A percentile compares a stretch with the other conserved stretches of the same genome.
These are phyloP conservation scores for Mongoloraphidia duomilia DNA, from an alignment of 2,888 invertebrate genomes.

Conservation along the genomic window DNA sequence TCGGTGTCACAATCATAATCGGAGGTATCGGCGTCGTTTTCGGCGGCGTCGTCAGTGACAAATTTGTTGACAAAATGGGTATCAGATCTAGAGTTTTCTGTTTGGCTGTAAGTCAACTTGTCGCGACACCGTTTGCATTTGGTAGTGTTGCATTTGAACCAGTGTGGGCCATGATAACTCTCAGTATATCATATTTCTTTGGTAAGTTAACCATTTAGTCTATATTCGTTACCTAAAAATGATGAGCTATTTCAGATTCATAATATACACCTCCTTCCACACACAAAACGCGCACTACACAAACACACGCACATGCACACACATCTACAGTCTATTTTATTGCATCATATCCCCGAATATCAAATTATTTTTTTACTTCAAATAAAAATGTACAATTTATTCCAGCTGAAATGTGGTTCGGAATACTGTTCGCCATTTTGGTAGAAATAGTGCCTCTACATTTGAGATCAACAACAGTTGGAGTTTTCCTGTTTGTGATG, in stretches of 20 bases:
- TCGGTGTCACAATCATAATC: constrained; percentile 74
- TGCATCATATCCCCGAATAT: too few species aligned
- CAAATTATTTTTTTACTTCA: too few species aligned
- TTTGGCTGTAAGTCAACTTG: constrained; percentile 66
- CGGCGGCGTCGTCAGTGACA: constrained; percentile 68
- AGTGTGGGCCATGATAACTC: constrained; percentile 72
- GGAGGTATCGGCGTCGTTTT: constrained; percentile 64
- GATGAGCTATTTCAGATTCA: too few species aligned
- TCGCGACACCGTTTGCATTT: constrained; percentile 72
- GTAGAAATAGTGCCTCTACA: constrained; percentile 76
- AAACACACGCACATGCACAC: too few species aligned
- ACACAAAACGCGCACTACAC: too few species aligned
- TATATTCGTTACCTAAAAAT: too few species aligned
- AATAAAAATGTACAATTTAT: constrained; percentile 11
- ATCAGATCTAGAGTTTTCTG: constrained; percentile 66
- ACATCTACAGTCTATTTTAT: too few species aligned
- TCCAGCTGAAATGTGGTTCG: constrained; percentile 89
- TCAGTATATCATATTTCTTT: constrained; percentile 80
- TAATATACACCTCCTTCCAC: too few species aligned
- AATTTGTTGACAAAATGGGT: constrained; percentile 77
- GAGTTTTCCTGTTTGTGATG: constrained; percentile 81
- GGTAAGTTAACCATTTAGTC: constrained; percentile 35
- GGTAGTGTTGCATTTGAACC: constrained; percentile 74
- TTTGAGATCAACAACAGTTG: constrained; percentile 71
- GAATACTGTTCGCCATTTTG: constrained; percentile 78